These are phyloP conservation scores for Andrena hattorfiana DNA, from an alignment of 2,888 invertebrate genomes.

Conservation along the genomic window DNA sequence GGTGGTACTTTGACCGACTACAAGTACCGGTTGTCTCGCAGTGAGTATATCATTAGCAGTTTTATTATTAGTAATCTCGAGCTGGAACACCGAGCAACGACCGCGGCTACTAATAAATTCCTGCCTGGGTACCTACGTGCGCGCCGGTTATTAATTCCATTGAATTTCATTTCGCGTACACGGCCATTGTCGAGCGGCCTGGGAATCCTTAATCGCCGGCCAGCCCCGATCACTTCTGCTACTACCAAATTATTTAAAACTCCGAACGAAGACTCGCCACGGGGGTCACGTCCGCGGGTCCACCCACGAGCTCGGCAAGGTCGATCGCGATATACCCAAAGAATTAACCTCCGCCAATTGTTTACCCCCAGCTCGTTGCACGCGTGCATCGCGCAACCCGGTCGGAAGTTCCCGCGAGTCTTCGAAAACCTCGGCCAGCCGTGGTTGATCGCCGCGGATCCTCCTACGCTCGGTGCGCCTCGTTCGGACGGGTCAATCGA, in stretches of 20 bases:
- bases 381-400: neutral
- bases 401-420: conserved; percentile 23
- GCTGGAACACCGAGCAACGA: conserved; percentile 52
- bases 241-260: conserved; percentile 43
- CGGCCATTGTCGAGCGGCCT: conserved; percentile 21
- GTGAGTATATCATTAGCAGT: conserved; percentile 72
- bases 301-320: conserved; percentile 45
- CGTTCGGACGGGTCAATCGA: conserved; percentile 57
- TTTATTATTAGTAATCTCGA: conserved; percentile 69
- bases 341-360: conserved; percentile 60
- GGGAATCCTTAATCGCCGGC: conserved; percentile 28
- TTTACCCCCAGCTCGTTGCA: conserved; percentile 15
- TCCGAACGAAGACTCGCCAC: neutral
- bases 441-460: conserved; percentile 4
- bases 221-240: conserved; percentile 21
- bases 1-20: conserved; percentile 71
- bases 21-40: conserved; percentile 68
- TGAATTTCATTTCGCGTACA: conserved; percentile 47
- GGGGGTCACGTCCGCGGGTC: neutral
- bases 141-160: conserved; percentile 61
- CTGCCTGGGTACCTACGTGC: conserved; percentile 13
- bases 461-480: conserved; percentile 48
- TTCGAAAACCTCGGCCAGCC: neutral
- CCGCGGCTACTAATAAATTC: conserved; percentile 60
- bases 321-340: conserved; percentile 55